Evolutionary conservation across 2,888 invertebrate species (phyloP), one percentile per base, ranked within the genome.

Genomic region (Biston stratarius): DNA sequence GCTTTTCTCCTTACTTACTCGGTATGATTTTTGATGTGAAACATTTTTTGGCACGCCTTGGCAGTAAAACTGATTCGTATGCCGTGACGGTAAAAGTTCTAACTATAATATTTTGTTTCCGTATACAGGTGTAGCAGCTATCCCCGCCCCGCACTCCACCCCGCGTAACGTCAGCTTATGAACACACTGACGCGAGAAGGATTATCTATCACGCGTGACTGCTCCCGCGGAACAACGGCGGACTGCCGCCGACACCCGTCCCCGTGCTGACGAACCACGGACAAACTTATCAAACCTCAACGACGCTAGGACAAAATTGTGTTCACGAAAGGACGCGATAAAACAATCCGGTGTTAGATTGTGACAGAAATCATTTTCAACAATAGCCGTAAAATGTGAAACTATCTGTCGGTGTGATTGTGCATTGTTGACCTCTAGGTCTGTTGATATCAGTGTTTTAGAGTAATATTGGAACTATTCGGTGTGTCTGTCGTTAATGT

Each of bases 121-220:
- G 6, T 38, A 6, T 40, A 44, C 74, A 86, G 86, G 86, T 38
- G 86, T 89, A 36, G 89, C 89, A 11, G 90, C 89, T 0, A 64
- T 89, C 9, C 89, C 90, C 0, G 84, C 81, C 33, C 48, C 69
- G 5, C 76, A 64, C 8, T 11, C 76, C 2, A 15, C 57, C 5
- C 75, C 83, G n/a, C 77, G 73, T 15, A 83, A 81, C 75, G 15
- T 83, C 47, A 69, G 81, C 73, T 85, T 87, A 86, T 87, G 85
- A 86, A 52, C 66, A 14, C 38, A 8, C 51, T 2, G 64, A 7
- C 34, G 48, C 15, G 24, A 5, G 0, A 24, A 24, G 24, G 24
- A 24, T 24, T 24, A 24, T 24, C 24, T 24, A 24, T 24, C 40
- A 15, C 6, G 15, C 7, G 14, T 24, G 33, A 33, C 42, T 11